Conservation (phyloP, 2,113 vertebrate genomes). For the Eolophus roseicapilla region DNA sequence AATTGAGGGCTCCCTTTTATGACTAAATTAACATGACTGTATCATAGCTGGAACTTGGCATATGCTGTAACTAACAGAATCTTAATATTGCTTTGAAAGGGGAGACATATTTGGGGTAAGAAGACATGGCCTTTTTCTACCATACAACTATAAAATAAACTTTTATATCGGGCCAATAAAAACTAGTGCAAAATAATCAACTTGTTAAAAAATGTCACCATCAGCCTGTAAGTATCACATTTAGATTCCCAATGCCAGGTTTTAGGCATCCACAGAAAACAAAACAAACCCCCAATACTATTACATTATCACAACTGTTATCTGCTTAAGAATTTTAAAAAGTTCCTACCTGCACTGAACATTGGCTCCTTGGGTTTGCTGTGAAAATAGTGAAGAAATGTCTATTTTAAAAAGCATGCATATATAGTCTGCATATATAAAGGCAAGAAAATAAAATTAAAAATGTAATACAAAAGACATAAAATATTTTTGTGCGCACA, state of each 20-base stretch:
- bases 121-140: neutral
- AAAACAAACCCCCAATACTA: neutral
- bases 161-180: neutral
- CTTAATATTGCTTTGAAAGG: neutral
- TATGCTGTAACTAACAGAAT: neutral
- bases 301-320: neutral
- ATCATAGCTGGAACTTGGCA: neutral
- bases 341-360: conserved; percentile 93
- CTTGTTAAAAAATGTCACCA: neutral
- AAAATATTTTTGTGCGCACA: neutral
- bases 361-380: conserved; percentile 98
- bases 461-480: neutral
- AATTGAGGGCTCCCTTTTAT: neutral
- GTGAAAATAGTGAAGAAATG: conserved; percentile 61
- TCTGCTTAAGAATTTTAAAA: neutral
- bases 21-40: neutral
- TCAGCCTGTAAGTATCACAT: neutral
- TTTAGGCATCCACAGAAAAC: neutral
- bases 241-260: neutral
- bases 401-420: neutral
- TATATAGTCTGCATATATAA: neutral
- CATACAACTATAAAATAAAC: neutral
- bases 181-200: neutral
- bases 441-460: neutral
- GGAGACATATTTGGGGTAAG: neutral